A percentile compares a stretch with the other conserved stretches of the same genome.
These are phyloP conservation scores for Eulemur rubriventer DNA, from an alignment of 2,797 vertebrate species.

Conservation along the genomic window DNA sequence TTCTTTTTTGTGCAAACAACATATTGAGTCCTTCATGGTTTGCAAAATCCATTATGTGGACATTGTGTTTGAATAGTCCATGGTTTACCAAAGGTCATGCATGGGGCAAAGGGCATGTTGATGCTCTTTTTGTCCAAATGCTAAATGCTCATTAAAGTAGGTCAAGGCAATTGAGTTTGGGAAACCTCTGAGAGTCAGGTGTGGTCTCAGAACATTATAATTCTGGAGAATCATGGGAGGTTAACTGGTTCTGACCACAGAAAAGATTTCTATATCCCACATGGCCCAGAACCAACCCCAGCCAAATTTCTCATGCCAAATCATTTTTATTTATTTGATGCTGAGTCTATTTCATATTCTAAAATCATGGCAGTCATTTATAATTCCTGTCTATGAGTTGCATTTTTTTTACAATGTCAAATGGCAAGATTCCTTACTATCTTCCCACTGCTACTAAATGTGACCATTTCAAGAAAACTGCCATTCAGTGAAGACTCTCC, in stretches of 20 bases:
- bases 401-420: background rate
- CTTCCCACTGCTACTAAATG: conserved; percentile 2
- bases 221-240: background rate
- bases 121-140: background rate
- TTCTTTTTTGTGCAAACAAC: background rate
- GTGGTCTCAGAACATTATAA: background rate
- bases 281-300: background rate
- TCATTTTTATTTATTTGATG: background rate
- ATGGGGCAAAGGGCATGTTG: background rate
- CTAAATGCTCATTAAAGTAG: background rate
- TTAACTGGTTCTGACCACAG: background rate
- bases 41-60: background rate
- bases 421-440: conserved; percentile 2
- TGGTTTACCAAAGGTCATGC: background rate
- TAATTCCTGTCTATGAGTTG: background rate
- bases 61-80: background rate
- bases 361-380: background rate
- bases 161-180: background rate
- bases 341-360: background rate
- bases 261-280: background rate
- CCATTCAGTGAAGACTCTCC: conserved; percentile 13
- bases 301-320: background rate
- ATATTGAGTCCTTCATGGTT: background rate
- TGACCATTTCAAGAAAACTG: conserved; percentile 46
- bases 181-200: background rate